Percentiles rank a stretch among this genome's conserved stretches.
These are phyloP conservation scores for Desoria tigrina DNA, from an alignment of 2,888 invertebrate species.

Conservation along the genomic window DNA sequence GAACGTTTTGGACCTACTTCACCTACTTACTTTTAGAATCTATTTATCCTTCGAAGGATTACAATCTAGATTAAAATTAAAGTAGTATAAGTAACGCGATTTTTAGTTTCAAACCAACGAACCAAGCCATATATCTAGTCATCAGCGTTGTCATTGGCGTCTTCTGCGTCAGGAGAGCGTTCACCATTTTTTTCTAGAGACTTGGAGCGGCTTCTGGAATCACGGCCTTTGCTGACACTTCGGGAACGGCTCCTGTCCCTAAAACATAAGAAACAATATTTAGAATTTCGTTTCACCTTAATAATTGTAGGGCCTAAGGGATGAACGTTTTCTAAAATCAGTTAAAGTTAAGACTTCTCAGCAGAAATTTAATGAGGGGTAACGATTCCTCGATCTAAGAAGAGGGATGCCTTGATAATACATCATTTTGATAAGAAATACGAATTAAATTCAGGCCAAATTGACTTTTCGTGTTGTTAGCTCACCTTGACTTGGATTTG, in stretches of 20 bases:
- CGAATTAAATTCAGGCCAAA: background rate
- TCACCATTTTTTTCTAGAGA: conserved; percentile 61
- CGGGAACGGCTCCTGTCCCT: conserved; percentile 62
- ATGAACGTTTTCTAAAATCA: too few species aligned
- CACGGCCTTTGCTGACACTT: conserved; percentile 66
- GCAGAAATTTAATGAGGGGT: conserved; percentile 6
- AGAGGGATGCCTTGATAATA: too few species aligned
- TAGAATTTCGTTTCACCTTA: too few species aligned
- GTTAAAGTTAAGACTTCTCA: background rate
- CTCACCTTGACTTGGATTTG: conserved; percentile 50
- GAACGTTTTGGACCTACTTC: too few species aligned
- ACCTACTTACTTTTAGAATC: too few species aligned
- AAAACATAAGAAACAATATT: conserved; percentile 18
- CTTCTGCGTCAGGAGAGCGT: conserved; percentile 57
- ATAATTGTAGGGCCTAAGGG: too few species aligned
- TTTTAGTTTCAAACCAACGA: background rate
- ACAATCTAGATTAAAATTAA: too few species aligned
- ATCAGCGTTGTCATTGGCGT: conserved; percentile 20
- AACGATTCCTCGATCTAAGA: background rate
- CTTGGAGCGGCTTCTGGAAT: conserved; percentile 60
- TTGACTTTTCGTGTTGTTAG: conserved; percentile 19
- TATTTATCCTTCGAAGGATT: too few species aligned
- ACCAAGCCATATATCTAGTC: background rate
- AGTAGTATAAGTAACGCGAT: too few species aligned
- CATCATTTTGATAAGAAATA: background rate